These are phyloP conservation scores for Drosophila antonietae DNA, from an alignment of 2,888 invertebrate genomes.

Conservation along the genomic window DNA sequence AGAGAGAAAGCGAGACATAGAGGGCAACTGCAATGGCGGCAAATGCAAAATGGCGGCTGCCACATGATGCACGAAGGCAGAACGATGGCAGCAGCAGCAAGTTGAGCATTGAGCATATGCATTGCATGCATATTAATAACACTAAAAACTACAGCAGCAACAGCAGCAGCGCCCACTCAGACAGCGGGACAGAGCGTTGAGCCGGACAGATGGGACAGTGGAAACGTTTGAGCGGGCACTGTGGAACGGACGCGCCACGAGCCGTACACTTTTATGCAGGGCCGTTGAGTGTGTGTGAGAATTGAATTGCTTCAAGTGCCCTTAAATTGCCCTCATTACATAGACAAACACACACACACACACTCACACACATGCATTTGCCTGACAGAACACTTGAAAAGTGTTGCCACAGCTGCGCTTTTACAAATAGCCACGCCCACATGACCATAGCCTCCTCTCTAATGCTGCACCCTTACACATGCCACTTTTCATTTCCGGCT, in stretches of 20 bases:
- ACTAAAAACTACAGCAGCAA: slow-evolving; percentile 66
- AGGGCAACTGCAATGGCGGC: slow-evolving; percentile 44
- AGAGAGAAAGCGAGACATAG: slow-evolving; percentile 7
- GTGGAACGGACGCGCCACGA: slow-evolving; percentile 24
- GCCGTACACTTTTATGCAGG: slow-evolving; percentile 45
- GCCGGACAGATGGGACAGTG: slow-evolving; percentile 8
- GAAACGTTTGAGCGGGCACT: slow-evolving; percentile 1
- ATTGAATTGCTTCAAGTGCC: slow-evolving; percentile 74
- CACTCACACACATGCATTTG: slow-evolving; percentile 11
- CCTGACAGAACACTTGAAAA: slow-evolving; percentile 53
- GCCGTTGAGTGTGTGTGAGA: slow-evolving; percentile 62
- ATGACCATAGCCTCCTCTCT: slow-evolving; percentile 30
- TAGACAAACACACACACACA: slow-evolving; percentile 64
- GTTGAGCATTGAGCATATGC: slow-evolving; percentile 55
- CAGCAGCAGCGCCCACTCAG: slow-evolving; percentile 30
- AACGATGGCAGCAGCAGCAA: slow-evolving; percentile 22
- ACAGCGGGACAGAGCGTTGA: slow-evolving; percentile 22
- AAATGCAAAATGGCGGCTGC: slow-evolving; percentile 71
- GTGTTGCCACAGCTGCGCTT: slow-evolving; percentile 76
- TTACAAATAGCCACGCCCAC: slow-evolving; percentile 67
- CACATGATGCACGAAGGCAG: slow-evolving; percentile 54
- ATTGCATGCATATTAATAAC: slow-evolving; percentile 75
- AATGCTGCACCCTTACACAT: slow-evolving; percentile 45
- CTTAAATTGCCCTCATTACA: slow-evolving; percentile 80
- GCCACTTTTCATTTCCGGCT: slow-evolving; percentile 75